Base-by-base conservation (phyloP, 2,797 vertebrate species). In the Melanogrammus aeglefinus region DNA sequence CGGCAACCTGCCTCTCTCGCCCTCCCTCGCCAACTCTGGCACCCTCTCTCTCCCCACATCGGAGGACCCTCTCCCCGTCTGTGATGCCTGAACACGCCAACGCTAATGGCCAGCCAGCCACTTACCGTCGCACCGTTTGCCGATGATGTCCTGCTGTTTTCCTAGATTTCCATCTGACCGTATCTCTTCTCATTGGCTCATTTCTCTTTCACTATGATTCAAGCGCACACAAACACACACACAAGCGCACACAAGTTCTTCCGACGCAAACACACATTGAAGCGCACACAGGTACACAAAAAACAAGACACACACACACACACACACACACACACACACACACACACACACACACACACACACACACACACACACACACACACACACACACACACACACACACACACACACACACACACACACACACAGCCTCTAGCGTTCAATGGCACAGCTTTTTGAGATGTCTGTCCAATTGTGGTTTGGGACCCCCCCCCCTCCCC, bases 11-110 rank as follows among this genome's bases (percentile, higher is more conserved):
- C 51, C 51, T 57, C 18, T 18, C 51, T 47, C 44, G 44, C 44
- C 44, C 14, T 4, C 44, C 44, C 35, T 57, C 51, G 51, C 51
- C 51, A 18, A 57, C 51, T 21, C 76, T 76, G 47, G 79, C 76
- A 85, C 71, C 27, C 76, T 84, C 80, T 84, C n/a, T n/a, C 47
- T 86, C 79, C 82, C 78, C 76, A 75, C 57, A 75, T 76, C 87
- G 83, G 84, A 21, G 82, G 85, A 78, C 70, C 9, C 1, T 73
- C 75, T 79, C 80, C 76, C 79, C 77, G 76, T 83, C 81, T 80
- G 69, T 31, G 33, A 47, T 76, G 83, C 87, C 86, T 76, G 78
- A 78, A 88, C 86, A 86, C 80, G 75, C 81, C 84, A 83, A 72
- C 85, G 29, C 79, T 84, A 86, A 84, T 83, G 82, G 80, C 72